phyloP scores from a whole-genome alignment of 2,888 invertebrate genomes.

The Hydroisotoma schaefferi region DNA sequence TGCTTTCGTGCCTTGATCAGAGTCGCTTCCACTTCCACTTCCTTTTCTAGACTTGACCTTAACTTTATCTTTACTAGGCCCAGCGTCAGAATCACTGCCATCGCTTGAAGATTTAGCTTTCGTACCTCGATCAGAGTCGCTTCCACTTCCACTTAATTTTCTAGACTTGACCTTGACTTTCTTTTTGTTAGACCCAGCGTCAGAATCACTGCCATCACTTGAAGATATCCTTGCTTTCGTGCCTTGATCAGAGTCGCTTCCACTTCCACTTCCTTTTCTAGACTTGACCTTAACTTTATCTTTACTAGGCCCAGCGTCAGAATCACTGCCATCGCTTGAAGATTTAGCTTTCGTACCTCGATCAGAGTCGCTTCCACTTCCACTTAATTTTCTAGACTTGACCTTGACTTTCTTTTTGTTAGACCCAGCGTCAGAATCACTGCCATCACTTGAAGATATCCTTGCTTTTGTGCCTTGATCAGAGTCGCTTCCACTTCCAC shows the following conservation, averaged over 20 bases:
- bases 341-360: conserved; percentile 53
- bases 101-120: conserved; percentile 62
- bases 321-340: conserved; percentile 63
- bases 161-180: too few relatives aligned
- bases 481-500: conserved; percentile 7
- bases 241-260: conserved; percentile 6
- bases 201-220: conserved; percentile 58
- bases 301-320: conserved; percentile 18
- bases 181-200: too few relatives aligned
- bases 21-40: conserved; percentile 6
- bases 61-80: background rate
- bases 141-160: too few relatives aligned
- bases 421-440: background rate
- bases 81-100: conserved; percentile 57
- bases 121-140: conserved; percentile 8
- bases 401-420: too few relatives aligned
- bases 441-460: background rate
- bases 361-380: conserved; percentile 8
- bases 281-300: too few relatives aligned
- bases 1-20: conserved; percentile 63
- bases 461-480: conserved; percentile 7
- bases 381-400: too few relatives aligned
- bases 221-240: conserved; percentile 95
- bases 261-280: too few relatives aligned
- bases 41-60: too few relatives aligned